Evolutionary conservation across 1,140 invertebrate species (phyloP).

Genomic region (Rhynchophorus ferrugineus): DNA sequence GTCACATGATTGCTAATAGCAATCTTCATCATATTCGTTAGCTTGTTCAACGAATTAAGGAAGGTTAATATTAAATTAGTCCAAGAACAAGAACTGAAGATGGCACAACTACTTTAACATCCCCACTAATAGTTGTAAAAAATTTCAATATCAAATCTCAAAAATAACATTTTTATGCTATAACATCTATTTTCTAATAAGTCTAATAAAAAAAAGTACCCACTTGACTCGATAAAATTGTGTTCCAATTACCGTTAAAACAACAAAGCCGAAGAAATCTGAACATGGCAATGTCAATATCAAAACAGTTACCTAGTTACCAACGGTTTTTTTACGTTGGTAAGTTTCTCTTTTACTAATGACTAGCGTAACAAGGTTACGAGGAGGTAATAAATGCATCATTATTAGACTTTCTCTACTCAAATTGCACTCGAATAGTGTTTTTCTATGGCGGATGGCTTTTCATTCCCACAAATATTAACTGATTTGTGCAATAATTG

Average conservation of each 20-base stretch:
- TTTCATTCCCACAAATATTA: background rate
- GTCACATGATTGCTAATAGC: too few relatives aligned
- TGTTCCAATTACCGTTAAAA: conserved; percentile 23
- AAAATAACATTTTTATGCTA: too few relatives aligned
- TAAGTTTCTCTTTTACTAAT: conserved; percentile 39
- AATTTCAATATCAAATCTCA: too few relatives aligned
- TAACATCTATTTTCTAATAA: too few relatives aligned
- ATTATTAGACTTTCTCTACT: conserved; percentile 37
- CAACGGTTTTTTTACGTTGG: conserved; percentile 25
- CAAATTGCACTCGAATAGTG: conserved; percentile 22
- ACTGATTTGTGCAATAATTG: background rate
- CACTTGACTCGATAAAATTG: background rate
- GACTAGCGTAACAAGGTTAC: conserved; percentile 37
- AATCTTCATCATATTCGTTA: too few relatives aligned
- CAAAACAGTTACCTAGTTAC: conserved; percentile 30
- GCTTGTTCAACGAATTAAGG: too few relatives aligned
- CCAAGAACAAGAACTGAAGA: too few relatives aligned
- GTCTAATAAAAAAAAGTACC: too few relatives aligned
- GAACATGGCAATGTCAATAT: conserved; percentile 31
- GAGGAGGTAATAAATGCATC: conserved; percentile 36
- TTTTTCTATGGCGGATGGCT: conserved; percentile 11
- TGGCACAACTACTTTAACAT: too few relatives aligned
- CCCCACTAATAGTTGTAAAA: too few relatives aligned
- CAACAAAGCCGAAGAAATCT: conserved; percentile 23
- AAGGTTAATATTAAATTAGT: too few relatives aligned